phyloP scores from a whole-genome alignment of 2,113 vertebrate genomes.

The Limnothrissa miodon region DNA sequence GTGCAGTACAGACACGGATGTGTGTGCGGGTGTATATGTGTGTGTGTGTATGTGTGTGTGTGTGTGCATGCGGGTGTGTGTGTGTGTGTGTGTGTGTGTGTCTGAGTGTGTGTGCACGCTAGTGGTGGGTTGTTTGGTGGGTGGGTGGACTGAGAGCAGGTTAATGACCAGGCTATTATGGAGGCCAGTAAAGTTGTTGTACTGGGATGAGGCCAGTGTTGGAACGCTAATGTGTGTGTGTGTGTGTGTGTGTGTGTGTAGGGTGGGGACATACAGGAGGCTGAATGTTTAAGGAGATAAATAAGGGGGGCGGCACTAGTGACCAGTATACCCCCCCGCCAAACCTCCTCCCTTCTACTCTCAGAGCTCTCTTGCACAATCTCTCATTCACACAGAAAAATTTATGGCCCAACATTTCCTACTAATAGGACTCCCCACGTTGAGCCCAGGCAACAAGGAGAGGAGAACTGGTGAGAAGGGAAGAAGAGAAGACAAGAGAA shows the following conservation, averaged over 20 bases:
- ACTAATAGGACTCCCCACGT: constrained; percentile 76
- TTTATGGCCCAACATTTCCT: constrained; percentile 77
- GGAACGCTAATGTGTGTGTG: constrained; percentile 53
- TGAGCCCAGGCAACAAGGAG: constrained; percentile 61
- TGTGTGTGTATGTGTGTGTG: not conserved
- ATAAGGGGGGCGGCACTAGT: constrained; percentile 71
- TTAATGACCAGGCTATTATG: constrained; percentile 63
- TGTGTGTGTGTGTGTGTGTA: constrained; percentile 53
- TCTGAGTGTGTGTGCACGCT: constrained; percentile 48
- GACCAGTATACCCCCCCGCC: constrained; percentile 50
- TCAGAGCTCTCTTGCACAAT: constrained; percentile 26
- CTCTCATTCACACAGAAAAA: constrained; percentile 68
- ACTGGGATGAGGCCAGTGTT: constrained; percentile 48
- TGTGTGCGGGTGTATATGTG: constrained; percentile 49
- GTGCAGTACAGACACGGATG: not conserved
- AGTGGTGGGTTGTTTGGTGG: constrained; percentile 47
- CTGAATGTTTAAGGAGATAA: constrained; percentile 50
- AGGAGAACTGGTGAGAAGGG: constrained; percentile 52
- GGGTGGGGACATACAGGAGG: constrained; percentile 29
- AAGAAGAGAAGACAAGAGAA: constrained; percentile 10
- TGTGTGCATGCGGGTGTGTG: too few relatives aligned
- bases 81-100: not conserved
- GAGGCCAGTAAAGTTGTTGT: constrained; percentile 60
- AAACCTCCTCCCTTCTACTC: constrained; percentile 43
- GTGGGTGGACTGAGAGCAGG: constrained; percentile 51